Base-by-base conservation (phyloP, 2,888 invertebrate species). In the Agapetus fuscipes region DNA sequence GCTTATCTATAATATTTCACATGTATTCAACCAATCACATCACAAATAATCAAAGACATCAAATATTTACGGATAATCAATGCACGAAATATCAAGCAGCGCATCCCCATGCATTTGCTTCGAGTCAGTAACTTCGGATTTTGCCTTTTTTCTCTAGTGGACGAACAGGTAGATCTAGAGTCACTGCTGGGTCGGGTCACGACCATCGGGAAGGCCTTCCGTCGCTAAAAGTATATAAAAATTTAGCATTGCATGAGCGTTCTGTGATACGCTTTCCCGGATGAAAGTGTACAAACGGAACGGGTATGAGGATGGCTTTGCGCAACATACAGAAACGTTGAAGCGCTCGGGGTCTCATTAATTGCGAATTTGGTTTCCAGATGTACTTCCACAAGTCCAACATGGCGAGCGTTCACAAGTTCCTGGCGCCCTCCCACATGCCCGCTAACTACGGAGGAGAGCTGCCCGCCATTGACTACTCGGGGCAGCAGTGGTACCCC, bases 311-410 rank as follows among this genome's bases (percentile, higher is more conserved):
- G 29, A 6, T 28, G 5, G 12, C n/a, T n/a, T n/a, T n/a, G n/a
- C n/a, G n/a, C n/a, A n/a, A n/a, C n/a, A n/a, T n/a, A n/a, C n/a
- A n/a, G n/a, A n/a, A n/a, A n/a, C n/a, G n/a, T n/a, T n/a, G n/a
- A n/a, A n/a, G n/a, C n/a, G n/a, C n/a, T n/a, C n/a, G n/a, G n/a
- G n/a, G n/a, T n/a, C n/a, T n/a, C n/a, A n/a, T n/a, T n/a, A n/a
- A n/a, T n/a, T 28, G 29, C 12, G 29, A 9, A 9, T n/a, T 5
- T 28, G n/a, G n/a, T 40, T 64, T 68, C 2, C 64, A 88, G 78
- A 80, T 88, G 64, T 80, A 74, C 64, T 87, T 88, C 78, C 88
- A 89, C 59, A 86, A 86, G 10, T 71, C 70, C 41, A 83, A 88
- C 55, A 86, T 87, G 84, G 55, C 74, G 20, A 79, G 80, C 0